Percentiles rank a stretch among this genome's conserved stretches.
Evolutionary conservation across 2,113 vertebrate species (phyloP).

Genomic region (Heterotis niloticus): DNA sequence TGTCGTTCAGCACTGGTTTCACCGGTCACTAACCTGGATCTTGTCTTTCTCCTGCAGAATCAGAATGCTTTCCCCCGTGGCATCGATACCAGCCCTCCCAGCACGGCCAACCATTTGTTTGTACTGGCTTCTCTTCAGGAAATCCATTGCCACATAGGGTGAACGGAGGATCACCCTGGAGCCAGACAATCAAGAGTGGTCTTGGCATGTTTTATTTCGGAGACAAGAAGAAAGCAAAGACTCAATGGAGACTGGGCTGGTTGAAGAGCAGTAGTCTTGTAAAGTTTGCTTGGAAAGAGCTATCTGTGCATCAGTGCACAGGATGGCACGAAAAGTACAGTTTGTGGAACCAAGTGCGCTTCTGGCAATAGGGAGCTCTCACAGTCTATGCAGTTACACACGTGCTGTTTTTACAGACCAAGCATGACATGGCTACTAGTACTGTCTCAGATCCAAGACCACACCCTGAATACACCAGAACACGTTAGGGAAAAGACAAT

Average conservation of each 20-base stretch:
- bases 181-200: neutral
- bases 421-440: no score
- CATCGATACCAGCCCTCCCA: constrained; percentile 88
- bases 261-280: no score
- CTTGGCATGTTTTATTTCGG: neutral
- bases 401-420: no score
- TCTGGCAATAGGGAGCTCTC: no score
- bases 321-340: neutral
- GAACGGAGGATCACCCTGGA: constrained; percentile 88
- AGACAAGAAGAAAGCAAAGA: neutral
- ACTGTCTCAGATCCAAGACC: no score
- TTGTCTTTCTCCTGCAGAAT: constrained; percentile 85
- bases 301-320: no score
- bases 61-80: constrained; percentile 85
- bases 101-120: constrained; percentile 95
- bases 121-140: constrained; percentile 89
- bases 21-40: constrained; percentile 58
- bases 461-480: no score
- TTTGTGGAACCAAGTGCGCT: no score
- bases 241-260: neutral
- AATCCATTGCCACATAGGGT: constrained; percentile 81
- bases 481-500: neutral
- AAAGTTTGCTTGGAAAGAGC: no score
- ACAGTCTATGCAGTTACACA: no score
- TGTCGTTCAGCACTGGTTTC: no score